Percentiles rank a stretch among this genome's conserved stretches.
These are phyloP conservation scores for Pyxicephalus adspersus DNA, from an alignment of 2,113 vertebrate genomes.

Conservation along the genomic window DNA sequence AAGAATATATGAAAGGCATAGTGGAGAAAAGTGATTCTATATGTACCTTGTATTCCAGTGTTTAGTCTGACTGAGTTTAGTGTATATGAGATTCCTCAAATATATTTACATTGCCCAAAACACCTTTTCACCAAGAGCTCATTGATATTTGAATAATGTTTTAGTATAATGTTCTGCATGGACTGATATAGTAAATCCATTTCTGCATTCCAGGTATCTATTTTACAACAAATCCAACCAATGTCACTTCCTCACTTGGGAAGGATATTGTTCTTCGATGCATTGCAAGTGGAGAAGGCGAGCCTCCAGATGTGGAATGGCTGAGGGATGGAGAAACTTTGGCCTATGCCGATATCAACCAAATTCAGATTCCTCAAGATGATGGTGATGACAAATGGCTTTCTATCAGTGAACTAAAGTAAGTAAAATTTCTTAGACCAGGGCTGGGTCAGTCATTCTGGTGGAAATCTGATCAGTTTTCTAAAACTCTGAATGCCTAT, in stretches of 20 bases:
- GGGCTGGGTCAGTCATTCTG: too few species aligned
- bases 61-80: too few species aligned
- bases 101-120: too few species aligned
- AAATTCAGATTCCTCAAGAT: conserved; percentile 69
- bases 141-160: too few species aligned
- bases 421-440: not conserved
- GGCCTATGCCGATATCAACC: conserved; percentile 76
- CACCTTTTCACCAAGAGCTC: too few species aligned
- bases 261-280: conserved; percentile 76
- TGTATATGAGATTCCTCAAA: too few species aligned
- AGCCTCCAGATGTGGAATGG: conserved; percentile 82
- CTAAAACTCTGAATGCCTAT: too few species aligned
- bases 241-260: conserved; percentile 79
- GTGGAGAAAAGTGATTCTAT: too few species aligned
- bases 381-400: conserved; percentile 70
- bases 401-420: conserved; percentile 73
- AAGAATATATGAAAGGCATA: too few species aligned
- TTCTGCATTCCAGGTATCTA: conserved; percentile 47
- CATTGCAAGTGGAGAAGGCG: conserved; percentile 65
- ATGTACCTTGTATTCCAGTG: too few species aligned
- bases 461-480: too few species aligned
- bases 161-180: too few species aligned
- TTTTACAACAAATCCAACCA: conserved; percentile 73
- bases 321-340: conserved; percentile 68
- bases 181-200: not conserved